Evolutionary conservation across 2,888 invertebrate species (phyloP), one percentile per base, ranked within the genome.

Genomic region (Brenthis ino): DNA sequence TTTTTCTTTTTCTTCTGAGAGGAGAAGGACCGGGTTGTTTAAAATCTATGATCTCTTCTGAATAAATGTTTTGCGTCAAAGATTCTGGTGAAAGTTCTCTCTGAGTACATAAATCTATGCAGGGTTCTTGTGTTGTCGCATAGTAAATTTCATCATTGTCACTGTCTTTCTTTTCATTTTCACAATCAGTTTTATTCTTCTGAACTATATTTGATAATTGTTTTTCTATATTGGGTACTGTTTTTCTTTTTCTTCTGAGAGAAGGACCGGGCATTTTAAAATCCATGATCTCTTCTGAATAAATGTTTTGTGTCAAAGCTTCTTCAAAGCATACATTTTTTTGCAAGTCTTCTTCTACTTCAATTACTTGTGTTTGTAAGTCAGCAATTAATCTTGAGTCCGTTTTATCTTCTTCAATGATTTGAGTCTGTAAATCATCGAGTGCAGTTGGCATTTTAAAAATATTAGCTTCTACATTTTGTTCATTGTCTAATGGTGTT

Each of bases 261-360:
- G 85, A 85, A 55, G 77, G 73, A 3, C 80, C 72, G 5, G 92
- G 91, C 50, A 89, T 75, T 83, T 91, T 92, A 77, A 92, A 92
- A 14, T 50, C 74, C 66, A 68, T 68, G 5, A 71, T 57, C 65
- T 74, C 69, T 60, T 78, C 70, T 12, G 69, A 70, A 70, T 85
- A 77, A 48, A 85, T 77, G 77, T 88, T 85, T n/a, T 71, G 71
- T 2, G 86, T 88, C 13, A 81, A 76, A 76, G 80, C 76, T 54
- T 88, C 83, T 77, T 84, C 84, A 57, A 85, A 53, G n/a, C 28
- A 28, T 28, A 28, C 28, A 64, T 33, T n/a, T 65, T 48, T 51
- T 63, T 73, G 55, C 48, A 28, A 70, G 37, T 43, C 37, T 43
- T 43, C 37, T 43, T 11, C 37, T 43, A 48, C 48, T 58, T 68